Conservation (phyloP, 2,113 vertebrate species). For the Vulpes lagopus region DNA sequence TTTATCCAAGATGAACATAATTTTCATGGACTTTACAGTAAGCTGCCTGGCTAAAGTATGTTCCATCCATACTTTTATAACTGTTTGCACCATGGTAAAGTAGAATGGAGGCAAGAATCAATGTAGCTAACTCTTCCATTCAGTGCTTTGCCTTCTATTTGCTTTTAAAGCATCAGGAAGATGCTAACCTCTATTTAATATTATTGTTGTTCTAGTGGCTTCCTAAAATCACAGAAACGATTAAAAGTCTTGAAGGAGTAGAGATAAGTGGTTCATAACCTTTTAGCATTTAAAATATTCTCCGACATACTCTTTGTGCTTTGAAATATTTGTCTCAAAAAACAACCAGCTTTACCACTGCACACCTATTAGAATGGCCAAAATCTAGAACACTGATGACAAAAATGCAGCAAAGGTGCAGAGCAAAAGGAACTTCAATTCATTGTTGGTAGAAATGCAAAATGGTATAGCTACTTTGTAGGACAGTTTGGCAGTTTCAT, state of each 20-base stretch:
- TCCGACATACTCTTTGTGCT: neutral
- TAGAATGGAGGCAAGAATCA: neutral
- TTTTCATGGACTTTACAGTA: neutral
- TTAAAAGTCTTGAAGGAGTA: neutral
- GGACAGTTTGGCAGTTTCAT: neutral
- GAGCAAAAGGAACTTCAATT: neutral
- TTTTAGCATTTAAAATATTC: neutral
- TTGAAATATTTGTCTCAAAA: constrained; percentile 38
- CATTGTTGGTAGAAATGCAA: neutral
- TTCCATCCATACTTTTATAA: neutral
- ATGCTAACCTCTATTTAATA: neutral
- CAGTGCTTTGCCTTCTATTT: neutral
- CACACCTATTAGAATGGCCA: neutral
- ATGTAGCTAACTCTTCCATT: neutral
- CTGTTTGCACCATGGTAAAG: neutral
- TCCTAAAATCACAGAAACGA: neutral
- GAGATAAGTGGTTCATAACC: neutral
- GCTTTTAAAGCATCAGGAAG: neutral
- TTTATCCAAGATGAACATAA: neutral
- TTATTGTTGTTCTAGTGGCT: neutral
- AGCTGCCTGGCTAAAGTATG: neutral
- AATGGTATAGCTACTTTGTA: neutral
- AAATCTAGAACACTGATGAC: neutral
- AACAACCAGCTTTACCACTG: neutral
- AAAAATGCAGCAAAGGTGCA: neutral